Evolutionary conservation across 2,888 invertebrate species (phyloP), one percentile per base, ranked within the genome.

Genomic region (Scrobipalpa costella): DNA sequence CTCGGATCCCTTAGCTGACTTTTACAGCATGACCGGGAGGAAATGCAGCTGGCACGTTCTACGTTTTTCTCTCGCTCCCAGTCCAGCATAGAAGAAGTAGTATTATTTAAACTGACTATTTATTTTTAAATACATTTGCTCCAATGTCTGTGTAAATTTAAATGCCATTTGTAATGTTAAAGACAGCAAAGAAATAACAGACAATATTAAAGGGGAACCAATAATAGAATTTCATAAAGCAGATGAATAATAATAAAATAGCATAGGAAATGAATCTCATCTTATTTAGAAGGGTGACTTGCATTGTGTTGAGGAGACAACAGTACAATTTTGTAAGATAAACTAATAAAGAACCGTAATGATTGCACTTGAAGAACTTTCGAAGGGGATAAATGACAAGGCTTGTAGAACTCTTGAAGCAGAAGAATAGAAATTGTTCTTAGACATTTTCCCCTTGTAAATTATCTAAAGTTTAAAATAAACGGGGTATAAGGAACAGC

Each of bases 271-370:
- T 44, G 5, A 44, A n/a, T 44, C 44, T 44, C 44, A 44, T 44
- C 44, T 15, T 44, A 49, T 49, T 49, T 49, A 19, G 49, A 49
- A 49, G 50, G 21, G 21, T 52, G 21, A 19, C 8, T 21, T 52
- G 19, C 50, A 6, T 13, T 52, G 19, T 52, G 27, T 21, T 21
- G 21, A 52, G 11, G 21, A 52, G 21, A 19, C 19, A 52, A 21
- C 21, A 13, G 19, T 13, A 52, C 50, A 52, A 21, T 52, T 52
- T 52, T 13, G 21, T 52, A 19, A 52, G 21, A 52, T 52, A 52
- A 52, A 13, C 21, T 21, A 52, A 21, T 52, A 52, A 52, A 52
- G 21, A 21, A 52, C 9, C 21, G 21, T 17, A 21, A 21, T 52
- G 44, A 13, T 21, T 13, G 50, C 21, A 52, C 11, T 13, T 21